Evolutionary conservation across 2,888 invertebrate genomes (phyloP), one percentile per base, ranked within the genome.

Genomic region (Pristionchus maxplancki): DNA sequence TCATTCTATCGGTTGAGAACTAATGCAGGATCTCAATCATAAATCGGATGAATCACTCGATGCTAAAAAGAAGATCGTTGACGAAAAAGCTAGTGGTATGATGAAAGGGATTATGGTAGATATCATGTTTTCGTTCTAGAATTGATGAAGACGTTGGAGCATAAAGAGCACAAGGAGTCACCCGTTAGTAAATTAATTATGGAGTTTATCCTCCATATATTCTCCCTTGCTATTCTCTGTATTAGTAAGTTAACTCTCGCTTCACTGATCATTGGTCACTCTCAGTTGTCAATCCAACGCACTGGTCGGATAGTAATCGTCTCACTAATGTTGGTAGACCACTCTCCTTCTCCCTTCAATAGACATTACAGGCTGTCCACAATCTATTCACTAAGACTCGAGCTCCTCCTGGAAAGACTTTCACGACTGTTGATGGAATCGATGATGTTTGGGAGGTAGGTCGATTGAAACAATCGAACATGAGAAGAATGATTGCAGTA

Each of bases 391-490:
- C 96, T 83, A 95, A 96, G 87, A 95, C 95, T 1, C 92, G 95
- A 31, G 95, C 95, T 50, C 93, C 93, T 44, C 90, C 93, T 31
- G 89, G 88, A 87, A 92, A 92, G 17, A 94, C 93, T 2, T 96
- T 96, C 91, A 90, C 93, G 11, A 95, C 95, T 0, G 95, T 96
- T 28, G 94, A 95, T 50, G 95, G 95, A 48, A 95, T 96, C 89
- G 95, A 95, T 37, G 96, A 96, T 93, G 96, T 96, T 94, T 96
- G 96, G 96, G 95, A 95, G 93, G 96, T 96, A 95, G 93, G 92
- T 17, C n/a, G n/a, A n/a, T n/a, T n/a, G 3, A 40, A n/a, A 31
- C 5, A 64, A 8, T 0, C 0, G n/a, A 78, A 4, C 20, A 40
- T 24, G 15, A 15, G 44, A 11, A 87, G 37, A 34, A 24, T 34